These are phyloP conservation scores for Panzeria rudis DNA, from an alignment of 2,888 invertebrate species.

Conservation along the genomic window DNA sequence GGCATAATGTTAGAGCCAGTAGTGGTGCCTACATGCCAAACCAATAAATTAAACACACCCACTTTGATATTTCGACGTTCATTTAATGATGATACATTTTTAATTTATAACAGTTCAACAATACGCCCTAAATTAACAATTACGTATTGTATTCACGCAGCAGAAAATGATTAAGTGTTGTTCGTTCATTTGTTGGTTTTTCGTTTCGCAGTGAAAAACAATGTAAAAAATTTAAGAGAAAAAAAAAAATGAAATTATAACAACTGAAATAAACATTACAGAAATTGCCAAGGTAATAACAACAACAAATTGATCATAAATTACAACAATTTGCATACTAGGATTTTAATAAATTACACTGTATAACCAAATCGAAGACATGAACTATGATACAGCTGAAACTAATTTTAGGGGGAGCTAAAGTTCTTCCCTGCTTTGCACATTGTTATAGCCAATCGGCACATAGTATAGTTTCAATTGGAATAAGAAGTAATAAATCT, in stretches of 20 bases:
- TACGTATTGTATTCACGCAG: conserved; percentile 56
- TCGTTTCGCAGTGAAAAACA: not conserved
- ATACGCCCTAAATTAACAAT: conserved; percentile 71
- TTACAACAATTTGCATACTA: conserved; percentile 14
- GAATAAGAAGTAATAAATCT: no score
- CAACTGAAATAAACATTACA: not conserved
- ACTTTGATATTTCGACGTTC: conserved; percentile 10
- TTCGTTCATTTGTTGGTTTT: not conserved
- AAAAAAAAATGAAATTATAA: not conserved
- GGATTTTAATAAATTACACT: conserved; percentile 18
- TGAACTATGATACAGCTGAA: no score
- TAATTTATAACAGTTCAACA: conserved; percentile 67
- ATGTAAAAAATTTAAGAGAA: not conserved
- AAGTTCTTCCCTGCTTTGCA: no score
- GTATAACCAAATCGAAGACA: no score
- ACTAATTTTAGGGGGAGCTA: no score
- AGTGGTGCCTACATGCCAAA: not conserved
- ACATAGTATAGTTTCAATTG: no score
- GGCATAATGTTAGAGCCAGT: not conserved
- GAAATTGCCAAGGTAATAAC: conserved; percentile 16
- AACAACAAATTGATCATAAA: conserved; percentile 28
- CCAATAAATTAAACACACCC: conserved; percentile 19
- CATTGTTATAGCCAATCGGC: no score
- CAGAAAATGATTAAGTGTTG: conserved; percentile 59
- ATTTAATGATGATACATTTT: conserved; percentile 41